Evolutionary conservation across 92 coral and sea anemone species (phyloP).

Genomic region (Virgularia gustaviana): DNA sequence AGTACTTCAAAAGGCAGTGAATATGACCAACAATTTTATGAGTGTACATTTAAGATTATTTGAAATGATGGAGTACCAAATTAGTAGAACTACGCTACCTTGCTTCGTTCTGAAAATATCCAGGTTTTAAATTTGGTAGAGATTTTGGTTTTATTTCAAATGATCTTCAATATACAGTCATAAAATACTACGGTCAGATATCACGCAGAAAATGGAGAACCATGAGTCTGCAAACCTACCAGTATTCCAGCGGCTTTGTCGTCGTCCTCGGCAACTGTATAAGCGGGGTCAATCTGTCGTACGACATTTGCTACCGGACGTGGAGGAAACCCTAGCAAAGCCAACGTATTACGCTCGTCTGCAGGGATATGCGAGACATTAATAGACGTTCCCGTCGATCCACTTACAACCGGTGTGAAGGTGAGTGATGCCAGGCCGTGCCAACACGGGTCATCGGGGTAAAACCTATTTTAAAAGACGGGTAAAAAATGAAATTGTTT

Average conservation of each 20-base stretch:
- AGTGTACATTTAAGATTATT: too few species aligned
- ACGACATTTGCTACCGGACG: slow-evolving; percentile 16
- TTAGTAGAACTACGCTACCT: too few species aligned
- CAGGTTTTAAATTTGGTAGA: too few species aligned
- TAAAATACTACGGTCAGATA: too few species aligned
- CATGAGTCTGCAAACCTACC: slow-evolving; percentile 3
- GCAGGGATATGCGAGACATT: slow-evolving; percentile 16
- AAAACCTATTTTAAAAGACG: background rate
- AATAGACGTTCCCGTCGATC: background rate
- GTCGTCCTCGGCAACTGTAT: slow-evolving; percentile 21
- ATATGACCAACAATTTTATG: too few species aligned
- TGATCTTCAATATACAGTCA: too few species aligned
- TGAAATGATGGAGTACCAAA: too few species aligned
- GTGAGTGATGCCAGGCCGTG: slow-evolving; percentile 25
- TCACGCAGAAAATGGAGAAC: too few species aligned
- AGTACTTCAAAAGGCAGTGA: background rate
- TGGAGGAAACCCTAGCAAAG: slow-evolving; percentile 5
- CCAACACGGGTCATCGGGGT: slow-evolving; percentile 11
- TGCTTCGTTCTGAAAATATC: too few species aligned
- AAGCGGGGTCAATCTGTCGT: background rate
- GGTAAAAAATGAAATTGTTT: background rate
- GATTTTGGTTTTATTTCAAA: too few species aligned
- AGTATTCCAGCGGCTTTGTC: background rate
- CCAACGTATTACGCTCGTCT: slow-evolving; percentile 16
- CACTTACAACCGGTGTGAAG: slow-evolving; percentile 3